Conservation (phyloP, 2,797 vertebrate genomes). For the Erpetoichthys calabaricus region DNA sequence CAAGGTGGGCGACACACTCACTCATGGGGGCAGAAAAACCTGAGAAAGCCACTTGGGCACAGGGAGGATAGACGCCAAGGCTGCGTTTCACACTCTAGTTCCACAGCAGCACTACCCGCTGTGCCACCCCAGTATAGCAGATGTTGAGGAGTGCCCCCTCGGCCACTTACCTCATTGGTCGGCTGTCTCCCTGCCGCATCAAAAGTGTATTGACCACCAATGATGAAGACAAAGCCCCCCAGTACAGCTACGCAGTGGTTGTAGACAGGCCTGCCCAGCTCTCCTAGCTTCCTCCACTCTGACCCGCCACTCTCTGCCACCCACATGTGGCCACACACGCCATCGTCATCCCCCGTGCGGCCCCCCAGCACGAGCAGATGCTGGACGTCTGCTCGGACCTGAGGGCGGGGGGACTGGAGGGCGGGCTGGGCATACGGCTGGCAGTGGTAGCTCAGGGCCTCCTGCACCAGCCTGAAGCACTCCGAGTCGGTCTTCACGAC, state of each 20-base stretch:
- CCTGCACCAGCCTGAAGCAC: constrained; percentile 25
- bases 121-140: neutral
- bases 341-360: constrained; percentile 12
- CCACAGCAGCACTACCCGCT: too few relatives aligned
- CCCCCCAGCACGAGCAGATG: constrained; percentile 26
- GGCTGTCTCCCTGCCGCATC: constrained; percentile 31
- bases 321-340: constrained; percentile 23
- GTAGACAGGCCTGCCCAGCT: constrained; percentile 29
- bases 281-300: constrained; percentile 21
- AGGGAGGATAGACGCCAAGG: too few relatives aligned
- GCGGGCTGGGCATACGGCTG: constrained; percentile 20
- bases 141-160: neutral
- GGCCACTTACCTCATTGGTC: constrained; percentile 30
- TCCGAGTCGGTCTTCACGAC: constrained; percentile 19
- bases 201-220: constrained; percentile 34
- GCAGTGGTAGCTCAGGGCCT: constrained; percentile 29
- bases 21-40: too few relatives aligned
- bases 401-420: constrained; percentile 6
- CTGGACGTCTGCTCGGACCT: neutral
- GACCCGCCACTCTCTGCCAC: constrained; percentile 18
- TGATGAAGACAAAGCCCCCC: constrained; percentile 30
- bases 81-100: too few relatives aligned
- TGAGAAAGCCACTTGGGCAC: too few relatives aligned
- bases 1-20: too few relatives aligned
- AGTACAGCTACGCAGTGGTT: constrained; percentile 30